A percentile compares a stretch with the other conserved stretches of the same genome.
phyloP scores from a whole-genome alignment of 2,888 invertebrate genomes.

The Leptura quadrifasciata region DNA sequence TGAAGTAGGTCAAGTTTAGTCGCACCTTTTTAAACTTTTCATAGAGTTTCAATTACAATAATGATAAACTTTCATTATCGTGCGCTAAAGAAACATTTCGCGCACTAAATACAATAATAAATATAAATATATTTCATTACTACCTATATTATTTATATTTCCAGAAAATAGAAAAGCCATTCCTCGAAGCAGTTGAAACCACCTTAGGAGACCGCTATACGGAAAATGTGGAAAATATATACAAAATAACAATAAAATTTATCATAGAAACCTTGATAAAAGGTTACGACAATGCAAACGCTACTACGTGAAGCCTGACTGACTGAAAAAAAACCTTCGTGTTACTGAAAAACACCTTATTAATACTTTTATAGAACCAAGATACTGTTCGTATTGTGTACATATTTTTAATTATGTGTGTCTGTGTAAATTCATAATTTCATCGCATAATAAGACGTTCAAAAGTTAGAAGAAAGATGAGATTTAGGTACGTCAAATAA shows the following conservation, averaged over 20 bases:
- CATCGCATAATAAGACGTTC: constrained; percentile 33
- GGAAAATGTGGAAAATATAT: constrained; percentile 91
- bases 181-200: constrained; percentile 88
- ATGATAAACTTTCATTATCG: too few species aligned
- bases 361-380: constrained; percentile 50
- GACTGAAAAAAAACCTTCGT: constrained; percentile 50
- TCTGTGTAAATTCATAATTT: constrained; percentile 36
- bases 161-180: constrained; percentile 93
- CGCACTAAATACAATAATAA: too few species aligned
- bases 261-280: constrained; percentile 89
- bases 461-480: constrained; percentile 50
- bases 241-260: constrained; percentile 90
- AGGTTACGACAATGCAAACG: constrained; percentile 79
- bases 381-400: constrained; percentile 49
- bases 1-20: too few species aligned
- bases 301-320: constrained; percentile 65
- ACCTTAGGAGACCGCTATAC: constrained; percentile 93
- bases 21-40: too few species aligned
- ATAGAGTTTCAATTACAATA: too few species aligned
- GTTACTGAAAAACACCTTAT: constrained; percentile 47
- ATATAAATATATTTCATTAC: background rate
- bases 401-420: constrained; percentile 51
- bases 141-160: constrained; percentile 42
- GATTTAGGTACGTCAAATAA: background rate
- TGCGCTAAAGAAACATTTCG: too few species aligned